A percentile compares a stretch with the other conserved stretches of the same genome.
Evolutionary conservation across 2,797 vertebrate genomes (phyloP).

Genomic region (Prunella strophiata): DNA sequence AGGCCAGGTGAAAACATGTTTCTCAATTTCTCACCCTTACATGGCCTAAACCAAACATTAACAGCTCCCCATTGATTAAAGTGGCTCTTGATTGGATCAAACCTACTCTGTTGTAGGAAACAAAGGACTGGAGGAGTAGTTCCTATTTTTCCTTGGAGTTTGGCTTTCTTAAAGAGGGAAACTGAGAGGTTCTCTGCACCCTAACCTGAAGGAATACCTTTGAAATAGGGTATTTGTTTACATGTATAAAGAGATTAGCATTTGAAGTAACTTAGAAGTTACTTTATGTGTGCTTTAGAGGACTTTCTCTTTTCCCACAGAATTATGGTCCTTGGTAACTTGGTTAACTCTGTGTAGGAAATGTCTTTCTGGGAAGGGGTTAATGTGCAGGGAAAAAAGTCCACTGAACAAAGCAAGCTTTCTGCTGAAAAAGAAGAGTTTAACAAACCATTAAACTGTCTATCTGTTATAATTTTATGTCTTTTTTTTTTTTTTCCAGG

Average conservation of each 20-base stretch:
- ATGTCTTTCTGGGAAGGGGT: neutral
- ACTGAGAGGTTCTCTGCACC: neutral
- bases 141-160: neutral
- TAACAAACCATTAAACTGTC: neutral
- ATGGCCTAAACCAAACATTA: neutral
- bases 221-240: neutral
- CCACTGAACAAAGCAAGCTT: neutral
- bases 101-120: neutral
- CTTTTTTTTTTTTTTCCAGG: neutral
- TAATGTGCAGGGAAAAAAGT: neutral
- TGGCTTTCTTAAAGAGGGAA: neutral
- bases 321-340: neutral
- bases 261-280: neutral
- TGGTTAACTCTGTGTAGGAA: neutral
- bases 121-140: neutral
- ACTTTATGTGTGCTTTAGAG: neutral
- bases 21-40: constrained; percentile 24
- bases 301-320: neutral
- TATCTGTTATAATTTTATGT: neutral
- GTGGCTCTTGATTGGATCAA: neutral
- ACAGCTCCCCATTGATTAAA: neutral
- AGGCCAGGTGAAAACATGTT: constrained; percentile 34
- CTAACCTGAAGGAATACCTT: neutral
- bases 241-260: neutral
- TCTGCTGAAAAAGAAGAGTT: neutral